Evolutionary conservation across 2,888 invertebrate species (phyloP).

Genomic region (Nomada goodeniana): DNA sequence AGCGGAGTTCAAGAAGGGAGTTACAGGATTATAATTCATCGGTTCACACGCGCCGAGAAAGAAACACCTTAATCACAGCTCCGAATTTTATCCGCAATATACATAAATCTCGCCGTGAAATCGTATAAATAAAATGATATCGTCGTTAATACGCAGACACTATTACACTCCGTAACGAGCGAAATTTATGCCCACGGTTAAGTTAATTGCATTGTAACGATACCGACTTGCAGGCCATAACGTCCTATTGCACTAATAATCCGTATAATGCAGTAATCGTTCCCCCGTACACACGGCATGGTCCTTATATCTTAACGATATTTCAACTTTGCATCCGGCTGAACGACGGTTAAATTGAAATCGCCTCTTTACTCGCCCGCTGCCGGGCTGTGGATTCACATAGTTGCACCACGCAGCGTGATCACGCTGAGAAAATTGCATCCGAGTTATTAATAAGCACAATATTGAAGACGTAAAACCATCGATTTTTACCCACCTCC

Average conservation of each 20-base stretch:
- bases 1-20: too few relatives aligned
- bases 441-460: constrained; percentile 49
- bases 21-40: too few relatives aligned
- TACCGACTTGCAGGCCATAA: not conserved
- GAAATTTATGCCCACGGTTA: constrained; percentile 1
- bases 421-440: constrained; percentile 57
- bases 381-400: constrained; percentile 24
- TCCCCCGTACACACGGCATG: not conserved
- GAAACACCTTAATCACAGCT: too few relatives aligned
- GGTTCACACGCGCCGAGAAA: too few relatives aligned
- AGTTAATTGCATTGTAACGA: constrained; percentile 24
- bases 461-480: constrained; percentile 25
- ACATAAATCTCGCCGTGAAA: too few relatives aligned
- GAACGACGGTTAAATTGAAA: constrained; percentile 48
- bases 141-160: not conserved
- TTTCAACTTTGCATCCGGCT: constrained; percentile 35
- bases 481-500: constrained; percentile 30
- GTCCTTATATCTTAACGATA: constrained; percentile 14
- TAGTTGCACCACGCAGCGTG: constrained; percentile 28
- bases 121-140: not conserved
- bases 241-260: constrained; percentile 25
- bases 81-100: too few relatives aligned
- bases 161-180: not conserved
- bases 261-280: constrained; percentile 27
- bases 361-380: constrained; percentile 17